Base-by-base conservation (phyloP, 2,797 vertebrate species). In the Anguilla megastoma region DNA sequence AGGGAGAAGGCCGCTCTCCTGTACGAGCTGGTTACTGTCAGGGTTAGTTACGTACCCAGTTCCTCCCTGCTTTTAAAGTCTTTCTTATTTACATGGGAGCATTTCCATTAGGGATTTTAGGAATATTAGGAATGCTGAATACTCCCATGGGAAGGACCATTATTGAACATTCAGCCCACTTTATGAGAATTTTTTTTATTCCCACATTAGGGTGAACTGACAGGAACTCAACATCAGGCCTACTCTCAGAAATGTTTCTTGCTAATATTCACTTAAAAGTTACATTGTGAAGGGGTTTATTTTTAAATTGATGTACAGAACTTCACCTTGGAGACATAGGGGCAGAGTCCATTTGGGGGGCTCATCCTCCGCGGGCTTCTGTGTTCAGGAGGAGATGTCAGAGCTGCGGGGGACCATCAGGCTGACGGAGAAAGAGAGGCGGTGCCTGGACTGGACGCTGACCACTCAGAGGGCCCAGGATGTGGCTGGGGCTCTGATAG, bases 371-470 rank as follows among this genome's bases (percentile, higher is more conserved):
- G 52, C 0, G 85, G 56, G 14, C 4, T 88, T 30, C 56, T 89
- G 60, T 87, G 6, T 90, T 18, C 91, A 99, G 98, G 98, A 98
- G 93, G 95, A 96, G 63, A 96, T 98, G 95, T 96, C 95, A 0
- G 97, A 98, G 86, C 91, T 98, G 89, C 95, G 94, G 88, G 93
- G 92, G 85, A 88, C 89, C 66, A 94, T 97, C 80, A 97, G 96
- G 86, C 94, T 98, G 63, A 93, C 91, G 0, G 95, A 97, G 92
- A 96, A 96, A 80, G 97, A 98, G 91, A 96, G 96, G 87, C 86
- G 94, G 24, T 94, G 95, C 36, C 91, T 99, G 90, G 97, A 97
- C 89, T 92, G 97, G 91, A 94, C 91, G 87, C 90, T 93, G 74
- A 94, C 95, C 87, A 94, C 93, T 33, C 96, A 97, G 86, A 95